These are phyloP conservation scores for Menidia menidia DNA, from an alignment of 2,797 vertebrate species.

Conservation along the genomic window DNA sequence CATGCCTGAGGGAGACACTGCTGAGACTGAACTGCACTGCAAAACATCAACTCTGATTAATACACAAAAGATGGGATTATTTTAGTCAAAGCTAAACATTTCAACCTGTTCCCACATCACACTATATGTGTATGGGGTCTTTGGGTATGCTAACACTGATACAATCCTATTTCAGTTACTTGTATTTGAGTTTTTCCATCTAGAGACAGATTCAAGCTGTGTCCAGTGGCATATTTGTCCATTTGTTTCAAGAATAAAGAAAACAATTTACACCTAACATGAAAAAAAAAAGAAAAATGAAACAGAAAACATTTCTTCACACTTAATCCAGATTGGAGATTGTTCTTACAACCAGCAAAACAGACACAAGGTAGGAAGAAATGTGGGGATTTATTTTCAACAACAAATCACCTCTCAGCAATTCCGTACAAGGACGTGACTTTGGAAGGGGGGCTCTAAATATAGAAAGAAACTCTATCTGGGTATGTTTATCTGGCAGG, in stretches of 20 bases:
- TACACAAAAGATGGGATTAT: neutral
- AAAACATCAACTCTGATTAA: conserved; percentile 2
- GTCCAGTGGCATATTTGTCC: neutral
- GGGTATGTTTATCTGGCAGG: conserved; percentile 40
- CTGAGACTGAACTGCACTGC: neutral
- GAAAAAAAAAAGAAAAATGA: neutral
- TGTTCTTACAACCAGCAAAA: conserved; percentile 50
- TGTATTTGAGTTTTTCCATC: neutral
- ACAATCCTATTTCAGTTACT: no score
- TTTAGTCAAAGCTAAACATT: neutral
- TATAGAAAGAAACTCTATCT: conserved; percentile 72
- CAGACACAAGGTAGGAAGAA: conserved; percentile 36
- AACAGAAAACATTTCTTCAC: conserved; percentile 2
- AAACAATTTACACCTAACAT: neutral
- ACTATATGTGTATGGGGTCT: neutral
- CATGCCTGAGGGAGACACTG: conserved; percentile 1
- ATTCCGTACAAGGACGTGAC: conserved; percentile 77
- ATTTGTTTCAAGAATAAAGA: neutral
- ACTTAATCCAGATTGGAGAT: conserved; percentile 31
- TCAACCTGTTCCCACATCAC: neutral
- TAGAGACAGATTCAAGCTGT: conserved; percentile 6
- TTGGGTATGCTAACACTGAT: neutral
- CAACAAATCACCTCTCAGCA: conserved; percentile 57
- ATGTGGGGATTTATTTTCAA: conserved; percentile 59
- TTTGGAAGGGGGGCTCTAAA: conserved; percentile 64